Base-by-base conservation (phyloP, 2,888 invertebrate genomes). In the Megalurothrips usitatus region DNA sequence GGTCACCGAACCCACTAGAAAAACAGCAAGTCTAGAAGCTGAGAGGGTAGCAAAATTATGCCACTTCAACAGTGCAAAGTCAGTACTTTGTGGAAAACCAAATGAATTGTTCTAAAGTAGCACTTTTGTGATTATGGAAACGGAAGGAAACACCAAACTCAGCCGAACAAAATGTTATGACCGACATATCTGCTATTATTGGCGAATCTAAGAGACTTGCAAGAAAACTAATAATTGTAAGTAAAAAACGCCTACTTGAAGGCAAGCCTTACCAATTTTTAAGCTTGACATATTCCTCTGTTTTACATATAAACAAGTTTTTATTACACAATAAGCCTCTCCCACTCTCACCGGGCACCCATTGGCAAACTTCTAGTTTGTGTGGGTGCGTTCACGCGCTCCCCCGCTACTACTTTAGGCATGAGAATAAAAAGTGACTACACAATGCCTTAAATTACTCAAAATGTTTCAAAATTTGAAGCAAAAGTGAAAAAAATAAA, bases 221-320 rank as follows among this genome's bases (percentile, higher is more conserved):
- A 52, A 75, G n/a, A 6, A 26, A 63, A 79, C 2, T 34, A 49
- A 43, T 78, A 63, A 58, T 79, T 75, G 14, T 52, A 47, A 79
- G n/a, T 79, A 43, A 63, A 28, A 12, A 79, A 43, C 2, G 43
- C 63, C 28, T 9, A 11, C 19, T 43, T n/a, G 10, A 48, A 81
- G 47, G 43, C 23, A n/a, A 78, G 43, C 81, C 84, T 84, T 84
- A 85, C 85, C 85, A 83, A 85, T 84, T 84, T 85, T 85, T 83
- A 85, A 83, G 84, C 85, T 85, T 82, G 85, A 85, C 85, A 85
- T 85, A 84, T 83, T 84, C 83, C 82, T 81, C 81, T 49, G 82
- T 82, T 81, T 83, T 81, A 81, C 84, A 83, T 84, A 84, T 83
- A 84, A 82, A 78, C 82, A 79, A 79, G 79, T 81, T 81, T 81